Evolutionary conservation across 2,888 invertebrate species (phyloP).

Genomic region (Plebejus melissa): DNA sequence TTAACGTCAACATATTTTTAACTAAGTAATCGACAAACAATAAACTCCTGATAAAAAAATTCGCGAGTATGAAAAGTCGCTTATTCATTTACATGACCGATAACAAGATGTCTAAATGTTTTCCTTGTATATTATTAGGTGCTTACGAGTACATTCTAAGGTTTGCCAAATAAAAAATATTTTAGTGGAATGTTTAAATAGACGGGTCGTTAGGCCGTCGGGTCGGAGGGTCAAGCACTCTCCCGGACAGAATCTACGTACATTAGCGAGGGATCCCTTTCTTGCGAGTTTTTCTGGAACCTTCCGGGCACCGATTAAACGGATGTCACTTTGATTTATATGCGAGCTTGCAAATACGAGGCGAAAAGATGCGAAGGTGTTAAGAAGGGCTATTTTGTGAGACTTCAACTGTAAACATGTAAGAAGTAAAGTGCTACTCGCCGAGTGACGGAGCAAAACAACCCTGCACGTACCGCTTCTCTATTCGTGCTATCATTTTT

Average conservation of each 20-base stretch:
- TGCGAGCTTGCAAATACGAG: constrained; percentile 43
- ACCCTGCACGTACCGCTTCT: neutral
- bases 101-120: neutral
- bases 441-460: neutral
- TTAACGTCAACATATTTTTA: neutral
- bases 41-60: neutral
- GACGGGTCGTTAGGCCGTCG: constrained; percentile 35
- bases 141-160: neutral
- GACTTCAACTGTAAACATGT: neutral
- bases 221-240: constrained; percentile 65
- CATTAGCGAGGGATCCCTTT: constrained; percentile 68
- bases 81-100: neutral
- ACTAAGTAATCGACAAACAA: neutral
- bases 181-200: constrained; percentile 8
- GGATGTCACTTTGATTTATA: constrained; percentile 74
- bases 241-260: constrained; percentile 65
- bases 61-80: neutral
- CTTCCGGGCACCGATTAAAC: constrained; percentile 54
- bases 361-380: neutral
- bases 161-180: neutral
- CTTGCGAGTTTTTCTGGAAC: constrained; percentile 50
- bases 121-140: too few species aligned
- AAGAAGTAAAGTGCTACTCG: neutral
- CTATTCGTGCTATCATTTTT: neutral
- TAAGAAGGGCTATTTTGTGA: neutral